Conservation (phyloP, 2,797 vertebrate genomes). For the Liparis tanakae region DNA sequence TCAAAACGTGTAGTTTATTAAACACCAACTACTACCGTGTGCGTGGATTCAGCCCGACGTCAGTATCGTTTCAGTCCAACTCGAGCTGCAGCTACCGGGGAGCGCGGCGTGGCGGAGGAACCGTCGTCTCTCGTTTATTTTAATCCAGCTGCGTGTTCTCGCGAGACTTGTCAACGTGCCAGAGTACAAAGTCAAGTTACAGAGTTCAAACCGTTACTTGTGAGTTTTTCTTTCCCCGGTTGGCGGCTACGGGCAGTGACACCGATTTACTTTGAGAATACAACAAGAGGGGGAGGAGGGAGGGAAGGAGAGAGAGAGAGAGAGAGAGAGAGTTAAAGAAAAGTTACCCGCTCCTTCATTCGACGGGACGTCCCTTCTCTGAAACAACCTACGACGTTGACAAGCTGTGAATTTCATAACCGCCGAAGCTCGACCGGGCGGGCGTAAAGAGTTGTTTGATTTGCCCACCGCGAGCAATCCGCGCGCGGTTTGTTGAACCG, state of each 20-base stretch:
- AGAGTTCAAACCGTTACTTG: slow-evolving; percentile 12
- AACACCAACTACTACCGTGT: not conserved
- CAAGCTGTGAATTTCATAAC: slow-evolving; percentile 32
- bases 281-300: too few species aligned
- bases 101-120: not conserved
- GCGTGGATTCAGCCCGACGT: not conserved
- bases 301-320: too few species aligned
- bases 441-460: slow-evolving; percentile 50
- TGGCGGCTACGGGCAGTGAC: not conserved
- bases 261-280: slow-evolving; percentile 16
- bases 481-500: slow-evolving; percentile 5
- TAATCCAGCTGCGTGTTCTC: slow-evolving; percentile 28
- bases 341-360: slow-evolving; percentile 30
- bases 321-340: not conserved
- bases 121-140: not conserved
- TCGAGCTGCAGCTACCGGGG: not conserved
- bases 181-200: slow-evolving; percentile 24
- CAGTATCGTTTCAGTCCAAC: not conserved
- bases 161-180: slow-evolving; percentile 29
- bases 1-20: not conserved
- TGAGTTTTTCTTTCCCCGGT: not conserved
- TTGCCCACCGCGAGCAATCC: slow-evolving; percentile 11
- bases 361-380: slow-evolving; percentile 62
- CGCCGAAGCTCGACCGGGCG: slow-evolving; percentile 40
- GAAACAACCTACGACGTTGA: slow-evolving; percentile 14